Base-by-base conservation (phyloP, 2,888 invertebrate species). In the Oscheius sp. region DNA sequence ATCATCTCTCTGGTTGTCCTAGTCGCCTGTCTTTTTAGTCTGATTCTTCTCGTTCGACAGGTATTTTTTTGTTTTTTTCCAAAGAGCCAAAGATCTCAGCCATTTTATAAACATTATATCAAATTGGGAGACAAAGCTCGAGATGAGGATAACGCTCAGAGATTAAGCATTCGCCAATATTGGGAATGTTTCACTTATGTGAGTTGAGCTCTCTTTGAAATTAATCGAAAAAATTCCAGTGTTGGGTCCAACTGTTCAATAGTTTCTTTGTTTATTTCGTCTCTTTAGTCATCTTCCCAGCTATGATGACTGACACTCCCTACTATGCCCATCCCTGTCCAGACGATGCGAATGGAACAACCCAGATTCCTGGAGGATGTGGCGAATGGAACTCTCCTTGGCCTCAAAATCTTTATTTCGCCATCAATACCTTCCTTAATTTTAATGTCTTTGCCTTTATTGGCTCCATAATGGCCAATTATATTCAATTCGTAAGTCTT, bases 371-470 rank as follows among this genome's bases (percentile, higher is more conserved):
- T 39, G 48, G 33, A 0, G 46, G 27, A n/a, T 67, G 61, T 27
- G 61, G 31, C 0, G 45, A 61, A 10, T 61, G 61, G 61, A 3
- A 58, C 23, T 58, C 58, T 39, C 37, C 39, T 58, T 58, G 58
- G 58, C 33, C 52, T 72, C 73, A 77, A 33, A 75, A 74, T 20
- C 55, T 78, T 1, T 80, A 78, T 88, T 89, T 89, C 0, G 89
- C 90, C 2, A 88, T 97, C 23, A 92, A 93, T 29, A 96, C 96
- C 86, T 98, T 93, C 88, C 88, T 98, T 65, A 94, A 93, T 4
- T 98, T 98, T 89, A 98, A 97, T 87, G 84, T 93, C 0, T 93
- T 91, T 72, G 96, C 97, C 1, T 93, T 95, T 91, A 82, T 96
- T 27, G 98, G 98, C 15, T 96, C 94, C 86, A 90, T 92, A 72